Conservation (phyloP, 2,888 invertebrate genomes). For the Trachelus stipa region DNA sequence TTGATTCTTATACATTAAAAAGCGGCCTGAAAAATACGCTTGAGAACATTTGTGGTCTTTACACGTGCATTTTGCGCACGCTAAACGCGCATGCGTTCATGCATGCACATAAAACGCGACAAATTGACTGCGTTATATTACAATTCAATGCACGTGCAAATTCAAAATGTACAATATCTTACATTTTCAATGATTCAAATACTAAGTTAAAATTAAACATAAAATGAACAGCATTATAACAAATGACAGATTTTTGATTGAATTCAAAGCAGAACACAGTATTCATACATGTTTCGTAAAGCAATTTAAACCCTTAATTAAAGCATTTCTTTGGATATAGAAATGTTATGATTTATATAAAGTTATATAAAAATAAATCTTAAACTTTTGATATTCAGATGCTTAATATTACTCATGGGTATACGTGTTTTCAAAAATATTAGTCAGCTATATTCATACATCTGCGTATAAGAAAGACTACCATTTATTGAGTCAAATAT, state of each 20-base stretch:
- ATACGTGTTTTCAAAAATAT: neutral
- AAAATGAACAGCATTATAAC: neutral
- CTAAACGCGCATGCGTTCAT: neutral
- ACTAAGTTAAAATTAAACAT: neutral
- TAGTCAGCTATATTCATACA: neutral
- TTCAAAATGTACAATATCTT: neutral
- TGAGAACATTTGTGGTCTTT: neutral
- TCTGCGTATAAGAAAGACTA: constrained; percentile 14
- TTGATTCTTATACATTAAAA: neutral
- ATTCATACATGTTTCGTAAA: neutral
- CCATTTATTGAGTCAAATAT: neutral
- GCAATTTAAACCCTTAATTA: neutral
- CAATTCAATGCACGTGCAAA: neutral
- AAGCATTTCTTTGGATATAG: neutral
- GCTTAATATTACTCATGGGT: neutral
- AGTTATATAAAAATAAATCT: constrained; percentile 9
- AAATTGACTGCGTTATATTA: neutral
- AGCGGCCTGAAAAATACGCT: neutral
- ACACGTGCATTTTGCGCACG: neutral
- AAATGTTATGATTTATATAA: neutral
- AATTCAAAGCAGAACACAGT: neutral
- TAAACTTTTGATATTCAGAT: neutral
- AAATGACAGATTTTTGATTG: constrained; percentile 3
- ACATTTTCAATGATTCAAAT: neutral
- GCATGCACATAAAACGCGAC: neutral